These are phyloP conservation scores for Prorops nasuta DNA, from an alignment of 1,140 invertebrate species.

Conservation along the genomic window DNA sequence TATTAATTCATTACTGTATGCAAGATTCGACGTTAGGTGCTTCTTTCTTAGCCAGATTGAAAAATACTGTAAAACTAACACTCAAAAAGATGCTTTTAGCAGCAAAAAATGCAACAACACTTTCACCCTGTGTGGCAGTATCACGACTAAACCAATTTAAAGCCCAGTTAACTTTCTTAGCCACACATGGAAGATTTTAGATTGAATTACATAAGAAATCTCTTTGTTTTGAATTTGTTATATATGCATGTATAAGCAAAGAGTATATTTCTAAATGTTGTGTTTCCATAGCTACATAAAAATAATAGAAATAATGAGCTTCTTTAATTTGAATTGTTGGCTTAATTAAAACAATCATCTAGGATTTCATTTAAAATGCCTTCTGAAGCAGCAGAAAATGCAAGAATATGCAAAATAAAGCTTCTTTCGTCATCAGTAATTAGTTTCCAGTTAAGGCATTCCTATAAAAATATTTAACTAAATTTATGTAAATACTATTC, in stretches of 20 bases:
- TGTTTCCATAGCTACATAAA: slow-evolving; percentile 99
- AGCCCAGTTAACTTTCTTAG: slow-evolving; percentile 98
- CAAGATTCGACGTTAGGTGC: slow-evolving; percentile 97
- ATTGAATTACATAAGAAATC: slow-evolving; percentile 96
- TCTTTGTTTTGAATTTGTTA: slow-evolving; percentile 75
- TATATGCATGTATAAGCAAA: slow-evolving; percentile 95
- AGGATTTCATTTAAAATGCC: slow-evolving; percentile 99
- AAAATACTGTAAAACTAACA: slow-evolving; percentile 98
- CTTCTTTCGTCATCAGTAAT: slow-evolving; percentile 85
- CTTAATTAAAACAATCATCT: slow-evolving; percentile 95
- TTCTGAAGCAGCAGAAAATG: slow-evolving; percentile 99
- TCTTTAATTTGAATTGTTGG: slow-evolving; percentile 97
- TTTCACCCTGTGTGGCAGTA: slow-evolving; percentile 86
- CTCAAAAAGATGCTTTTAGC: slow-evolving; percentile 99
- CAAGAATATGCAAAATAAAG: slow-evolving; percentile 96
- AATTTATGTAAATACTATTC: background rate
- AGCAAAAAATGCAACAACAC: slow-evolving; percentile 96
- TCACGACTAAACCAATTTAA: slow-evolving; percentile 89
- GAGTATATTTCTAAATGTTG: slow-evolving; percentile 99
- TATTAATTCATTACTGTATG: slow-evolving; percentile 99
- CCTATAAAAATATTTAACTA: slow-evolving; percentile 55
- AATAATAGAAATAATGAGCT: slow-evolving; percentile 98
- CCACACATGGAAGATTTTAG: slow-evolving; percentile 94
- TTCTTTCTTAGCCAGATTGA: slow-evolving; percentile 99
- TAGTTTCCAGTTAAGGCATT: slow-evolving; percentile 79